Evolutionary conservation across 2,888 invertebrate species (phyloP), one percentile per base, ranked within the genome.

Genomic region (Monochamus alternatus): DNA sequence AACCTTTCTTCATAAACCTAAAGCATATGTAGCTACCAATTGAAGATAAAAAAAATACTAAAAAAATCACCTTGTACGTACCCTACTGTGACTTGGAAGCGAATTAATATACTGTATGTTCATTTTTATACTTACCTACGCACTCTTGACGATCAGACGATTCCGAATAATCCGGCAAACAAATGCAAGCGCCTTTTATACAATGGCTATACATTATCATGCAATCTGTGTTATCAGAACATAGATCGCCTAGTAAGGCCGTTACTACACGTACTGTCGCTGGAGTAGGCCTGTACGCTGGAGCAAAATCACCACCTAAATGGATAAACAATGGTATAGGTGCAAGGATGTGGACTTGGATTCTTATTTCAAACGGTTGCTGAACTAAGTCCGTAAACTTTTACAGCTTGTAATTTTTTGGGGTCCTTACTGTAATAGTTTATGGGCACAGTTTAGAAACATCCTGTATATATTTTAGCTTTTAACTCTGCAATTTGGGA

Each of bases 221-320:
- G 87, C 95, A 95, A 85, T 94, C 93, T 43, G 90, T 89, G 85
- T 92, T 91, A 77, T 93, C 92, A 14, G 92, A 91, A 88, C 96
- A 97, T 51, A 95, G 89, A 87, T 96, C 96, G 8, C 95, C 96
- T 30, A 96, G 91, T 75, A 95, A 89, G 8, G 95, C 94, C 58
- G 89, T 91, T 84, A 90, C 92, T 88, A 91, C 91, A 80, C 91
- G 89, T 75, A 93, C 91, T 43, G 93, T 93, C 22, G 93, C 93
- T 32, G 93, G 92, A 0, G 93, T 93, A 64, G 93, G 92, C 81
- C 92, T 90, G 85, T 91, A 91, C 63, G 91, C 91, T 76, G 91
- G 90, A 55, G 91, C 89, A 78, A 86, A 86, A 80, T 86, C 87
- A 83, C 86, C 87, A 81, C 86, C 87, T 86, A 83, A 73, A 82